Conservation (phyloP, 92 coral and sea anemone genomes). For the Hydrozoanthus gracilis region DNA sequence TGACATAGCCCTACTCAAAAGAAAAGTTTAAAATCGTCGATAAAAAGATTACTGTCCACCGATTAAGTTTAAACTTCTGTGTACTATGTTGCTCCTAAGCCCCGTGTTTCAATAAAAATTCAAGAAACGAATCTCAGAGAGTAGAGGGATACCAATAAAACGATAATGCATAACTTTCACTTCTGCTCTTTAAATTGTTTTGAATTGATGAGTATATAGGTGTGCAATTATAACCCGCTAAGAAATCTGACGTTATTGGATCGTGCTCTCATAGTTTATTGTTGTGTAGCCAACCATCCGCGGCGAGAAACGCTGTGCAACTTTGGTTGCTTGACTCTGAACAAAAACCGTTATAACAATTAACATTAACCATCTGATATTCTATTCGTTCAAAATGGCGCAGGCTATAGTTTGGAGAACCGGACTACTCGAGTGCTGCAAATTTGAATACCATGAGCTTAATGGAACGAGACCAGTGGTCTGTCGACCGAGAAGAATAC, state of each 20-base stretch:
- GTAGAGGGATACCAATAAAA: too few species aligned
- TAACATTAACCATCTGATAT: slow-evolving; percentile 12
- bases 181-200: too few species aligned
- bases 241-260: background rate
- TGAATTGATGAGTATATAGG: background rate
- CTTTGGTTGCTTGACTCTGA: slow-evolving; percentile 12
- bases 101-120: too few species aligned
- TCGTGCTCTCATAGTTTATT: background rate
- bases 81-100: too few species aligned
- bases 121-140: too few species aligned
- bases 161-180: too few species aligned
- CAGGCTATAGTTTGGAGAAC: slow-evolving; percentile 5
- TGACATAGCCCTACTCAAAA: too few species aligned
- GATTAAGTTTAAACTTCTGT: too few species aligned
- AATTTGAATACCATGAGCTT: slow-evolving; percentile 31
- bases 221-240: slow-evolving; percentile 24
- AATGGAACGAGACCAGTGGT: slow-evolving; percentile 29
- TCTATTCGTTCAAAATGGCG: slow-evolving; percentile 17
- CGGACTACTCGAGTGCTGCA: slow-evolving; percentile 16
- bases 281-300: slow-evolving; percentile 25
- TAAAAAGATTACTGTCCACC: too few species aligned
- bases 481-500: background rate
- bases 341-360: background rate
- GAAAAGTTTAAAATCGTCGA: too few species aligned
- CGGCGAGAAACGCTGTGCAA: background rate